phyloP scores from a whole-genome alignment of 2,888 invertebrate genomes.

The Cantharis nigra region DNA sequence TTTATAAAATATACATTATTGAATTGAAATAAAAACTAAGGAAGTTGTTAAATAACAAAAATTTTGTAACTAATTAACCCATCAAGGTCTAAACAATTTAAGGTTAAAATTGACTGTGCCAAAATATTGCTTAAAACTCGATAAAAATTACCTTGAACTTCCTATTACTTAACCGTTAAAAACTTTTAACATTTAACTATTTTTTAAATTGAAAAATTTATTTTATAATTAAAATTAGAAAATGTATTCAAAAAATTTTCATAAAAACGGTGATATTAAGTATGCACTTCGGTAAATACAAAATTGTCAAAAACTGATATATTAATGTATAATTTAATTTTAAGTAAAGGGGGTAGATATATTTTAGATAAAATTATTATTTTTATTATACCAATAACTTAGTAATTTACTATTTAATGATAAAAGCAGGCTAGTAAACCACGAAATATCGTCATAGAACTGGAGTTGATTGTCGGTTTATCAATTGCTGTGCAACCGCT shows the following conservation, averaged over 20 bases:
- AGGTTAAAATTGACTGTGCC: background rate
- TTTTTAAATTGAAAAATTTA: background rate
- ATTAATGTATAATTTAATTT: too few relatives aligned
- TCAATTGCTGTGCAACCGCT: too few relatives aligned
- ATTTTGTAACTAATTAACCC: background rate
- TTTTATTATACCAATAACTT: too few relatives aligned
- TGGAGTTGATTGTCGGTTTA: too few relatives aligned
- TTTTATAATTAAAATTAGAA: background rate
- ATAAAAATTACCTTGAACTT: background rate
- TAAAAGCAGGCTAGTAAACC: background rate
- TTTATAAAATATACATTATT: background rate
- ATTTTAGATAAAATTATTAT: too few relatives aligned
- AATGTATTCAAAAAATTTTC: too few relatives aligned
- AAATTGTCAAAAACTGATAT: too few relatives aligned
- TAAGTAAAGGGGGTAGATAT: too few relatives aligned
- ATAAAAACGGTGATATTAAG: too few relatives aligned
- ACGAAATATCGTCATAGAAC: too few relatives aligned
- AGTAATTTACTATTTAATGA: background rate
- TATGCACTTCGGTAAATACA: too few relatives aligned
- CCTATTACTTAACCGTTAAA: background rate
- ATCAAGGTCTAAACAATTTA: slow-evolving; percentile 5
- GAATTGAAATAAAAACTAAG: background rate
- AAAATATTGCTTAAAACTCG: background rate
- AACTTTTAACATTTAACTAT: background rate
- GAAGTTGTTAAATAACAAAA: background rate